Evolutionary conservation across 2,888 invertebrate genomes (phyloP).

Genomic region (Drosophila birchii): DNA sequence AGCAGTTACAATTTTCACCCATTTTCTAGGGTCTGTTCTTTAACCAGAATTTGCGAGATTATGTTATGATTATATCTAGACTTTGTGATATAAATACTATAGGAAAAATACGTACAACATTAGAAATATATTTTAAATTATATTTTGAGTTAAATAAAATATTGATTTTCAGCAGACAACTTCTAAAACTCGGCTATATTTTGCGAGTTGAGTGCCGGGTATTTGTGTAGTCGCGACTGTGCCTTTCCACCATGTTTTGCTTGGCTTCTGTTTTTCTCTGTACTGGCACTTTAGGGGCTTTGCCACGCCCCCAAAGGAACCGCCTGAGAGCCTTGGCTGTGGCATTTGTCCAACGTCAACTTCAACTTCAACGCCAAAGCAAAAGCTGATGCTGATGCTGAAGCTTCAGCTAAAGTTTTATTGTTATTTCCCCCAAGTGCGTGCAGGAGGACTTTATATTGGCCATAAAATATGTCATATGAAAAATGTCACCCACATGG

Average conservation of each 20-base stretch:
- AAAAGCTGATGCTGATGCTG: constrained; percentile 1
- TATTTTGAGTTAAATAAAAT: neutral
- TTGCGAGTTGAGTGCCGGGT: neutral
- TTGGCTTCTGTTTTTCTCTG: constrained; percentile 45
- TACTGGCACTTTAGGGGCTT: constrained; percentile 58
- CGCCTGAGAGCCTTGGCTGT: constrained; percentile 23
- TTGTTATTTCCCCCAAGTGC: constrained; percentile 69
- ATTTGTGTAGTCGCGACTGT: neutral
- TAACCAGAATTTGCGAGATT: constrained; percentile 1
- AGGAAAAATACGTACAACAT: neutral
- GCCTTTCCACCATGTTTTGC: constrained; percentile 25
- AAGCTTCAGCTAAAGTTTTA: constrained; percentile 60
- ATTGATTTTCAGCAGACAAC: neutral
- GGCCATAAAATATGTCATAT: constrained; percentile 74
- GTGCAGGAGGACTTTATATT: constrained; percentile 73
- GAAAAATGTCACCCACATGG: constrained; percentile 50
- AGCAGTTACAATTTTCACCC: constrained; percentile 18
- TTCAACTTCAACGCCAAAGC: constrained; percentile 37
- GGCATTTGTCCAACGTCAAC: constrained; percentile 71
- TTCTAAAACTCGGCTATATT: neutral
- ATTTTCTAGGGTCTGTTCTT: constrained; percentile 9
- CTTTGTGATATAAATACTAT: neutral
- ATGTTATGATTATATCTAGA: too few species aligned
- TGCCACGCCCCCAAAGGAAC: constrained; percentile 46
- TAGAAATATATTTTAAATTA: neutral